Evolutionary conservation across 2,888 invertebrate species (phyloP).

Genomic region (Bembecia ichneumoniformis): DNA sequence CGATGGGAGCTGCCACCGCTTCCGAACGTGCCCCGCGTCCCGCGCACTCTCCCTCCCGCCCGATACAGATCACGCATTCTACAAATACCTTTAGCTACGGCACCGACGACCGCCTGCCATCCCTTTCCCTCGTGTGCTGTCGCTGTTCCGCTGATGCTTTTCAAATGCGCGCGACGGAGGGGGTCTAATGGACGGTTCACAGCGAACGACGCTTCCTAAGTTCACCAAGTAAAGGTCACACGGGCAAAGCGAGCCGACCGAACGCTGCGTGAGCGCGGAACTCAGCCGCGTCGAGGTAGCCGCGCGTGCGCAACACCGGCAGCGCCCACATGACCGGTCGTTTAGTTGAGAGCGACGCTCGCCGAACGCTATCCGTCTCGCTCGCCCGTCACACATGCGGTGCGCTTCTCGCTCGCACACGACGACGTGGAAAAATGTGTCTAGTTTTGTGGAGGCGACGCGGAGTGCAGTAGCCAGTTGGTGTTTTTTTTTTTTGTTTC

Average conservation of each 20-base stretch:
- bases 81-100: slow-evolving; percentile 68
- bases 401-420: slow-evolving; percentile 36
- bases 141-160: slow-evolving; percentile 45
- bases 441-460: slow-evolving; percentile 70
- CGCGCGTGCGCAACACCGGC: slow-evolving; percentile 69
- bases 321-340: slow-evolving; percentile 69
- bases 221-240: slow-evolving; percentile 70
- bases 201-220: slow-evolving; percentile 69
- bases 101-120: slow-evolving; percentile 53
- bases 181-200: slow-evolving; percentile 66
- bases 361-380: slow-evolving; percentile 33
- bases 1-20: slow-evolving; percentile 72
- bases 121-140: slow-evolving; percentile 57
- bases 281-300: slow-evolving; percentile 62
- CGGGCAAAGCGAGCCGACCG: slow-evolving; percentile 63
- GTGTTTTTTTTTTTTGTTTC: slow-evolving; percentile 63
- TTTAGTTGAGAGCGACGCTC: slow-evolving; percentile 47
- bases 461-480: slow-evolving; percentile 66
- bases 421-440: slow-evolving; percentile 68
- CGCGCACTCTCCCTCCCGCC: slow-evolving; percentile 51
- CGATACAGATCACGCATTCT: slow-evolving; percentile 74
- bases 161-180: slow-evolving; percentile 51
- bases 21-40: slow-evolving; percentile 65
- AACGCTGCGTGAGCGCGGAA: slow-evolving; percentile 62
- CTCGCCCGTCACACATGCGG: slow-evolving; percentile 23